Base-by-base conservation (phyloP, 2,113 vertebrate species). In the Limanda limanda region DNA sequence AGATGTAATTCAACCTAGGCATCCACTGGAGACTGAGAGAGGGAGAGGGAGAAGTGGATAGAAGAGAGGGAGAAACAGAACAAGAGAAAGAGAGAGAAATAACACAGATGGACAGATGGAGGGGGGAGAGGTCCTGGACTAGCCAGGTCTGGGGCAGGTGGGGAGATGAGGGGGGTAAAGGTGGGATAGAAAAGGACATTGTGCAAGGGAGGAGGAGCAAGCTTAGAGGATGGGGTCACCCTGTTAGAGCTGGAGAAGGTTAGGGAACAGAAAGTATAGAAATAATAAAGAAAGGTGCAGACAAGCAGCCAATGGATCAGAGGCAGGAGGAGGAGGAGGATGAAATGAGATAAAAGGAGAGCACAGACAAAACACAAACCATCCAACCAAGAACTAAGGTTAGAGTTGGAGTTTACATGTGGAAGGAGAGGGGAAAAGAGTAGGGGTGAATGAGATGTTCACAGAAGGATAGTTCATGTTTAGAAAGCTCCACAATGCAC, bases 391-490 rank as follows among this genome's bases (percentile, higher is more conserved):
- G n/a, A n/a, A n/a, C n/a, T n/a, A n/a, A n/a, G n/a, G 69, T 74
- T 47, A 76, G 58, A 1, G 14, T 82, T 61, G 3, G 17, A 52
- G 25, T 68, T 58, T 12, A 51, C 20, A 56, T n/a, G 51, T 71
- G 59, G 15, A 2, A 62, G 60, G 47, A 75, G 51, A n/a, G 13
- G 15, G 56, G 42, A 9, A 69, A 65, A 54, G 59, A 51, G 69
- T 5, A 52, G 25, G 66, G 78, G 48, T 65, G 74, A 81, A 79
- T 14, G 21, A 65, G 68, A 51, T 83, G 78, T 85, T 78, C 90
- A 86, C 87, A 85, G 78, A 91, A 88, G 76, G 78, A 89, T 79
- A 76, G 83, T 75, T 90, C 78, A 83, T 74, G 90, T 92, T 91
- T 86, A 83, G 83, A 88, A 75, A 78, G 79, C 63, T 87, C 77